A percentile compares a stretch with the other conserved stretches of the same genome.
Conservation (phyloP, 23 tunicate genomes). For the Halocynthia roretzi region DNA sequence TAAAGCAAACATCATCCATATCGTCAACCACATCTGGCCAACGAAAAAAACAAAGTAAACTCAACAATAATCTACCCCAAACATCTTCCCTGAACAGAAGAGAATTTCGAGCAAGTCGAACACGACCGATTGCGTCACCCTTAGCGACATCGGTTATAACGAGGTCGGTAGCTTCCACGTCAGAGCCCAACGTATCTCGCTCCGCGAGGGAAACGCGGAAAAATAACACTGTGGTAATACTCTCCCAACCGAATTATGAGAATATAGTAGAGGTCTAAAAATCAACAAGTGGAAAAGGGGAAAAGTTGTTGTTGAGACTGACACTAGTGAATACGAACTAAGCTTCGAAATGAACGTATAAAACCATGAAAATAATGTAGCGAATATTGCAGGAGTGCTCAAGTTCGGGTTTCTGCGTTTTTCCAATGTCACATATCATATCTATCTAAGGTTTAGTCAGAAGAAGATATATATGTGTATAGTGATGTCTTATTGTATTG, state of each 20-base stretch:
- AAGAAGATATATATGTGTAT: too few relatives aligned
- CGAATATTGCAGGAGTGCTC: too few relatives aligned
- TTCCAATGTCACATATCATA: too few relatives aligned
- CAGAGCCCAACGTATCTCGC: neutral
- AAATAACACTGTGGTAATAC: neutral
- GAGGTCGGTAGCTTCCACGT: neutral
- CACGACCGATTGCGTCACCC: neutral
- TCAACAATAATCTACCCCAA: neutral
- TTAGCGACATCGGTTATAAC: neutral
- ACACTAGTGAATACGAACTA: neutral
- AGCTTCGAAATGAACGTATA: too few relatives aligned
- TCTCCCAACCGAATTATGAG: neutral
- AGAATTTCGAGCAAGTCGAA: neutral
- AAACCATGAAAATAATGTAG: too few relatives aligned
- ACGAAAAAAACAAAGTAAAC: neutral
- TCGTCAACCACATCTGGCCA: neutral
- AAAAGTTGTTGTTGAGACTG: neutral
- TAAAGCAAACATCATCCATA: neutral
- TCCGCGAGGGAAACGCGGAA: neutral
- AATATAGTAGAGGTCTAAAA: constrained; percentile 1
- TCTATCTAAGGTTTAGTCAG: too few relatives aligned
- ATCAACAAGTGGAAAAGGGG: neutral
- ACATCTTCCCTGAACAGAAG: neutral
- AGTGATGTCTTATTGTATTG: too few relatives aligned
- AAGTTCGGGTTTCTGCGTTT: too few relatives aligned